Percentiles rank a stretch among this genome's conserved stretches.
Evolutionary conservation across 1,140 invertebrate species (phyloP).

Genomic region (Drosophila sulfurigaster): DNA sequence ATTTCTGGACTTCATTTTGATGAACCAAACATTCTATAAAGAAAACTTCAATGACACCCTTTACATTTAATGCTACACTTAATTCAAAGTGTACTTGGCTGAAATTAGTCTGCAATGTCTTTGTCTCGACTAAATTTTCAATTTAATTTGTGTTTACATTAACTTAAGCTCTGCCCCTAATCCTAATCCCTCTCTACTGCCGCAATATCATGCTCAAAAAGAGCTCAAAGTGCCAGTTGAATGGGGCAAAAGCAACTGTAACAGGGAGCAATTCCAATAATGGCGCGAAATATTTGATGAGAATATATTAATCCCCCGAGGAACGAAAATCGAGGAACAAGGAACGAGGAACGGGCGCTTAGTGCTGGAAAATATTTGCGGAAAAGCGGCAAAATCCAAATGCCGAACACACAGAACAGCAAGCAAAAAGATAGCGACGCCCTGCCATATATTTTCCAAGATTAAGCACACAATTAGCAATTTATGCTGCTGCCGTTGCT

Average conservation of each 20-base stretch:
- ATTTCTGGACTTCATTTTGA: not conserved
- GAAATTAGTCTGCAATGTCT: not conserved
- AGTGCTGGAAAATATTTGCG: slow-evolving; percentile 61
- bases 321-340: too few species aligned
- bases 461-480: slow-evolving; percentile 83
- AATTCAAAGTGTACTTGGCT: slow-evolving; percentile 1
- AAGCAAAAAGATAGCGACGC: slow-evolving; percentile 53
- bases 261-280: slow-evolving; percentile 71
- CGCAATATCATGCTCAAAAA: not conserved
- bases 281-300: slow-evolving; percentile 83
- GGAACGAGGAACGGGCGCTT: slow-evolving; percentile 46
- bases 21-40: not conserved
- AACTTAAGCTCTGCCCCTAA: slow-evolving; percentile 13
- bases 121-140: slow-evolving; percentile 15
- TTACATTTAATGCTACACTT: slow-evolving; percentile 3
- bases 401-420: not conserved
- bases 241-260: slow-evolving; percentile 29
- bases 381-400: slow-evolving; percentile 53
- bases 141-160: slow-evolving; percentile 32
- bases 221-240: slow-evolving; percentile 25
- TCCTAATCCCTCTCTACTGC: not conserved
- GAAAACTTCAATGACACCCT: not conserved
- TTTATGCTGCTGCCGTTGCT: slow-evolving; percentile 44
- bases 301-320: slow-evolving; percentile 77
- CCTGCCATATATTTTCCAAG: slow-evolving; percentile 73